These are phyloP conservation scores for Zoanthus solanderi DNA, from an alignment of 92 coral and sea anemone genomes.

Conservation along the genomic window DNA sequence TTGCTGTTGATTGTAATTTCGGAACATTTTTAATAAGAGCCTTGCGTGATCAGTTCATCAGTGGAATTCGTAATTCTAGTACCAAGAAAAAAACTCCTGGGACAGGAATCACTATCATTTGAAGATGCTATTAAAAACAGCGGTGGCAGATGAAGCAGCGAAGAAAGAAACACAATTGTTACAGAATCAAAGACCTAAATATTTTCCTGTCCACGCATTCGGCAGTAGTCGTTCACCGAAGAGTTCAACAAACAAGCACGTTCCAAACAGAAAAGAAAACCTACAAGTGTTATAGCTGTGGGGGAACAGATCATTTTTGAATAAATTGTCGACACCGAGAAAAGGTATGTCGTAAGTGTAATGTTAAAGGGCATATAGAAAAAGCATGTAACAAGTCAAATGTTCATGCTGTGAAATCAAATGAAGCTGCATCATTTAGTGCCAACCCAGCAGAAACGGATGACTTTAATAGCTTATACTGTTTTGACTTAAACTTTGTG, in stretches of 20 bases:
- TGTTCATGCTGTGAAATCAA: neutral
- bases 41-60: no score
- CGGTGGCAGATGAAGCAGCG: no score
- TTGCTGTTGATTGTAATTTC: no score
- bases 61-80: no score
- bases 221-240: no score
- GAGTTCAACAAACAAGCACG: no score
- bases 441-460: neutral
- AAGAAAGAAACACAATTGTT: no score
- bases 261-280: neutral
- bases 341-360: neutral
- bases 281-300: neutral
- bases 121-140: no score
- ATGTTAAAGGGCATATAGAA: neutral
- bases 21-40: no score
- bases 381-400: neutral
- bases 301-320: no score
- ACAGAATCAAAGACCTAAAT: neutral
- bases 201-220: neutral
- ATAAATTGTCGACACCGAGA: neutral
- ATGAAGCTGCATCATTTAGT: neutral
- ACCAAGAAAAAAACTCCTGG: no score
- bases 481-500: conserved; percentile 37
- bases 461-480: neutral
- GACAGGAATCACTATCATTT: no score